Evolutionary conservation across 2,888 invertebrate genomes (phyloP).

Genomic region (Nebria brevicollis): DNA sequence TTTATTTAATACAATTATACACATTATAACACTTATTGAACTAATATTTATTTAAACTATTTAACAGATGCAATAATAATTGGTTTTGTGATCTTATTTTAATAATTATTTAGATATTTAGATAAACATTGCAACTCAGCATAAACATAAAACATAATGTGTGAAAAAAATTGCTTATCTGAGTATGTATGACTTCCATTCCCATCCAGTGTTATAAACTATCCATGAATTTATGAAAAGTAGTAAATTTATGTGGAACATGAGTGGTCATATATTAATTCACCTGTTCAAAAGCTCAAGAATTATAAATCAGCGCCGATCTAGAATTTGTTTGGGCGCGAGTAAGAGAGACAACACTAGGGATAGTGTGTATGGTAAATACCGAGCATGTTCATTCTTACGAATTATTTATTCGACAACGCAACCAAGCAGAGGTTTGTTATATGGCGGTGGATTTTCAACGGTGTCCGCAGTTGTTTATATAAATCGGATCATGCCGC

Average conservation of each 20-base stretch:
- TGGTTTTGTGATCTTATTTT: no score
- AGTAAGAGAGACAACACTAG: background rate
- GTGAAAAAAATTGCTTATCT: background rate
- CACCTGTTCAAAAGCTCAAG: slow-evolving; percentile 22
- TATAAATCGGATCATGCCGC: slow-evolving; percentile 25
- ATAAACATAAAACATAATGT: background rate
- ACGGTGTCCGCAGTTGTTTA: slow-evolving; percentile 11
- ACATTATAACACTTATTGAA: no score
- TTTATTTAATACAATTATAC: no score
- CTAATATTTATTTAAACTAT: no score
- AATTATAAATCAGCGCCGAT: slow-evolving; percentile 26
- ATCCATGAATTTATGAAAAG: slow-evolving; percentile 5
- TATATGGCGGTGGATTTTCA: background rate
- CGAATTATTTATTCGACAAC: background rate
- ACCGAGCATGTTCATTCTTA: background rate
- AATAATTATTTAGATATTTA: no score
- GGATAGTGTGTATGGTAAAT: background rate
- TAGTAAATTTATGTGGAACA: slow-evolving; percentile 22
- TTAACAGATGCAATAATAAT: no score
- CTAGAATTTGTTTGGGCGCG: background rate
- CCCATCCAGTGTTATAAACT: slow-evolving; percentile 2
- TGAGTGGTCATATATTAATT: slow-evolving; percentile 37
- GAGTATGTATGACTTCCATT: background rate
- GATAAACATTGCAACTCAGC: no score
- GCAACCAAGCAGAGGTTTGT: background rate